Base-by-base conservation (phyloP, 2,113 vertebrate genomes). In the Alaudala cheleensis region DNA sequence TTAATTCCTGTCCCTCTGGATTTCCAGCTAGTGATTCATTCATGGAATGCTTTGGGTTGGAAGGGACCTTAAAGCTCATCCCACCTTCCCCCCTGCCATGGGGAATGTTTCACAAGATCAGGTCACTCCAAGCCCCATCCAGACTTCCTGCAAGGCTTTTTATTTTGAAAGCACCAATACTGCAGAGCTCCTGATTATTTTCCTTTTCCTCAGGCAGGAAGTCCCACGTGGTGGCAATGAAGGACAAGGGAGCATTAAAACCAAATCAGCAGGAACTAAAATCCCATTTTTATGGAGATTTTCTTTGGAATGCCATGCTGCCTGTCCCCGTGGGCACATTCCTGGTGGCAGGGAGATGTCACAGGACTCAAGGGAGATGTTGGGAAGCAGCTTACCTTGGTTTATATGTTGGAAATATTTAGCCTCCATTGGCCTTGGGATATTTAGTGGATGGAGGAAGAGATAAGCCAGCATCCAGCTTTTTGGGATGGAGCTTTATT, bases 251-350 rank as follows among this genome's bases (percentile, higher is more conserved):
- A 78, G 12, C 69, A 58, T 50, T 81, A 83, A 82, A 90, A 86
- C 8, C 64, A 60, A 92, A 88, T 83, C 33, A 47, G 40, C 31
- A 54, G 92, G 90, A 90, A 88, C 93, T 93, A 44, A 94, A 94
- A 74, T 81, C 90, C 26, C 64, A 67, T 96, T 73, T 90, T 74
- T 40, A 3, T 74, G 88, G 85, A 96, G 90, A 80, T 90, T 79
- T 61, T 86, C 51, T 56, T 14, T 1, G 7, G 87, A 88, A 73
- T 62, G 66, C 54, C 1, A 0, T 5, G 19, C 57, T 65, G 66
- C 2, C 69, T 84, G 67, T 9, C 47, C 79, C 39, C 3, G 25
- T 34, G n/a, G 37, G 65, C 51, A 8, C 67, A 26, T 79, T 67
- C 11, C 49, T 34, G 20, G 47, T 12, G 79, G 25, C 45, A 33